Evolutionary conservation across 2,797 vertebrate species (phyloP), one percentile per base, ranked within the genome.

Genomic region (Apogon talboti): DNA sequence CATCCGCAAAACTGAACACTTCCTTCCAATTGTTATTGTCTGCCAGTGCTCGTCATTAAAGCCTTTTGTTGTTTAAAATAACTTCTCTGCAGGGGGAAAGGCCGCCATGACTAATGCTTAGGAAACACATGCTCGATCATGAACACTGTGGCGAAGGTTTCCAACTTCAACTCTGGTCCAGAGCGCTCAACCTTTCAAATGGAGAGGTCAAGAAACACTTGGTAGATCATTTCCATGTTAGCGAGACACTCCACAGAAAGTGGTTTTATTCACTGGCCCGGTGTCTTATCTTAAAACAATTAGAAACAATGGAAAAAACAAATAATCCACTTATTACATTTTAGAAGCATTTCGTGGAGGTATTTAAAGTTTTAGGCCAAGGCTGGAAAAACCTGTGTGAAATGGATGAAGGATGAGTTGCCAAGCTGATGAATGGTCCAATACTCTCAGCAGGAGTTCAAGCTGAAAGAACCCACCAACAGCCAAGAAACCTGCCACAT

Each of bases 21-120:
- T 93, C 91, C 90, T 87, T 83, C 48, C 77, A 71, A 66, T 84
- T 89, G 85, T 87, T 92, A 73, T 76, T 53, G 78, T 73, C 69
- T 28, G 19, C 43, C 52, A 44, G 61, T 7, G 15, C 53, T 86
- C 57, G 67, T 79, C 86, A 78, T 82, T 81, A 77, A 73, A 54
- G 51, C 71, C 79, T 88, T 28, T 90, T 90, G 87, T 87, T 87
- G 85, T 84, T 89, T 85, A 87, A 90, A 92, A 90, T 92, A 90
- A 77, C 70, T 68, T 76, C 71, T 71, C 60, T 41, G 64, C 53
- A 60, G 71, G 67, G 83, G 83, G 79, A 78, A 86, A 83, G 72
- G 50, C 43, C 49, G 6, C 71, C 54, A 16, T 78, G 82, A 84
- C 85, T 85, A 87, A 89, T 81, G 68, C 74, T 59, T 19, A 91